Percentiles rank a stretch among this genome's conserved stretches.
phyloP scores from a whole-genome alignment of 1,140 invertebrate species.

The Laupala kohalensis region DNA sequence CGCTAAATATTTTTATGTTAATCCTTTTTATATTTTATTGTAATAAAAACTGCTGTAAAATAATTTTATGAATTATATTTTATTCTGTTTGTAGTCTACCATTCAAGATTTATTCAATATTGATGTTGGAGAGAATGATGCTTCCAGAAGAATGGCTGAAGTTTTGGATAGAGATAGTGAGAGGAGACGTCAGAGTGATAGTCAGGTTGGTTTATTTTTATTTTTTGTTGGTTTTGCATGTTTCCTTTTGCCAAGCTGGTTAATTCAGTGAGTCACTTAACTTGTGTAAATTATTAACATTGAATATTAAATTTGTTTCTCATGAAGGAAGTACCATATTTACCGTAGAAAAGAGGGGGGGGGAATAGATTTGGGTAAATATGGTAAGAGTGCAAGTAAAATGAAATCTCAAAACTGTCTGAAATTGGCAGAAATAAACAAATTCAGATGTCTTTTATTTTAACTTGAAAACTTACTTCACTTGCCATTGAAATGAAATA shows the following conservation, averaged over 20 bases:
- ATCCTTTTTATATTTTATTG: neutral
- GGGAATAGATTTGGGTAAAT: too few relatives aligned
- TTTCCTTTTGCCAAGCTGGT: neutral
- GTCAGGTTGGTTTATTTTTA: neutral
- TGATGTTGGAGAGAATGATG: constrained; percentile 46
- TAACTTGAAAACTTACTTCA: too few relatives aligned
- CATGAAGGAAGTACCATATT: too few relatives aligned
- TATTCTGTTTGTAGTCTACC: constrained; percentile 63
- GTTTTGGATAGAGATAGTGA: constrained; percentile 39
- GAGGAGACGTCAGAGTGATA: constrained; percentile 1
- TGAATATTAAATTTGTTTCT: neutral
- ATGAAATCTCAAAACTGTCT: too few relatives aligned
- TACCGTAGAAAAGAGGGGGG: too few relatives aligned
- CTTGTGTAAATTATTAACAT: too few relatives aligned
- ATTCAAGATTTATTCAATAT: constrained; percentile 87
- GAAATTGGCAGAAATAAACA: too few relatives aligned
- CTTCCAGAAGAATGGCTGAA: constrained; percentile 45
- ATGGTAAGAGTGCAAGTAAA: too few relatives aligned
- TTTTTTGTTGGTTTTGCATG: neutral
- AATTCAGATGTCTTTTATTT: too few relatives aligned
- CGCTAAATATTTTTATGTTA: neutral
- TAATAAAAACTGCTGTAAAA: neutral
- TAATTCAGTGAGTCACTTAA: neutral
- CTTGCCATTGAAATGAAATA: too few relatives aligned
- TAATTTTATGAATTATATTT: neutral